These are phyloP conservation scores for Halyomorpha halys DNA, from an alignment of 1,140 invertebrate species.

Conservation along the genomic window DNA sequence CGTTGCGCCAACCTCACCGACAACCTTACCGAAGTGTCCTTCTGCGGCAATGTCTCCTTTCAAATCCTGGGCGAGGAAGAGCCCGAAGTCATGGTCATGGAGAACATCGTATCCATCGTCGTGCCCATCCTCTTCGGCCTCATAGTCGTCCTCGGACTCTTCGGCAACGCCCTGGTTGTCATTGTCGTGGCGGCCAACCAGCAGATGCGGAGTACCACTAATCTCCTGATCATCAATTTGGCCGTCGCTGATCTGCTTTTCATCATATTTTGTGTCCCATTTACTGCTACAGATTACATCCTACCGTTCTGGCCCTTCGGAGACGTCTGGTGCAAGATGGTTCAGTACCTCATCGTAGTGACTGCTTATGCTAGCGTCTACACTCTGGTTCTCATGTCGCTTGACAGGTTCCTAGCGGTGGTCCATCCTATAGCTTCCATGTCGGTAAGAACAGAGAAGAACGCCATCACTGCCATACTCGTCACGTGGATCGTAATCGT, in stretches of 20 bases:
- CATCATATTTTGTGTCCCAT: constrained; percentile 91
- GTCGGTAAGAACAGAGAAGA: constrained; percentile 73
- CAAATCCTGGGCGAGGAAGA: constrained; percentile 25
- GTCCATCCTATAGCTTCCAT: constrained; percentile 88
- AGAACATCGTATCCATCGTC: constrained; percentile 53
- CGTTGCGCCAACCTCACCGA: constrained; percentile 25
- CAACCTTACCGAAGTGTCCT: constrained; percentile 24
- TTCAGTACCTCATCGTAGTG: constrained; percentile 73
- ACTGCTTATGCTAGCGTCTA: constrained; percentile 90
- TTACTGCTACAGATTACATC: constrained; percentile 81
- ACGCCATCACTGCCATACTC: constrained; percentile 67
- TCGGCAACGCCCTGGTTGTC: constrained; percentile 72
- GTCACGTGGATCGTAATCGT: constrained; percentile 74
- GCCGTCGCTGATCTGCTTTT: constrained; percentile 86
- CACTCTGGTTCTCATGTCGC: constrained; percentile 87
- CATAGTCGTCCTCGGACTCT: constrained; percentile 74
- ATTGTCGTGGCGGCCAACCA: constrained; percentile 72
- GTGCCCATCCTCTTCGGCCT: constrained; percentile 81
- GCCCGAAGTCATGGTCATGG: constrained; percentile 36
- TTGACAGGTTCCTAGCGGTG: constrained; percentile 84
- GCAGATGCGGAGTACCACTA: constrained; percentile 86
- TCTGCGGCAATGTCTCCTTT: constrained; percentile 13
- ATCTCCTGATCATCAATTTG: constrained; percentile 80
- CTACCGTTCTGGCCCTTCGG: constrained; percentile 85
- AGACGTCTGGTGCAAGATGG: constrained; percentile 78